These are phyloP conservation scores for Nezara viridula DNA, from an alignment of 2,888 invertebrate species.

Conservation along the genomic window DNA sequence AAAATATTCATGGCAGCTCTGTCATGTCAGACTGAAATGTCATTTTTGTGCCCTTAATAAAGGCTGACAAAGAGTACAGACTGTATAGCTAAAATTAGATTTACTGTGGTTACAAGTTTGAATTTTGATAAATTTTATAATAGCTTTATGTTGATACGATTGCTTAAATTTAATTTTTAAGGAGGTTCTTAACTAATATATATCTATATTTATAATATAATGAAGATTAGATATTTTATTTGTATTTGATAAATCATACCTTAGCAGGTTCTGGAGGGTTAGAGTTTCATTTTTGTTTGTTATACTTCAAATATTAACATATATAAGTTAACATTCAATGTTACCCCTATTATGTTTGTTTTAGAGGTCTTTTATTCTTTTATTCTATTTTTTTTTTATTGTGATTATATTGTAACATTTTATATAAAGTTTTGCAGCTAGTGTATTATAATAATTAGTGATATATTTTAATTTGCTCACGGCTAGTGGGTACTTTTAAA, in stretches of 20 bases:
- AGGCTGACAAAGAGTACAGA: slow-evolving; percentile 60
- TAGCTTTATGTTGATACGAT: slow-evolving; percentile 56
- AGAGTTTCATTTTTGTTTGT: slow-evolving; percentile 3
- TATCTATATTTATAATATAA: slow-evolving; percentile 9
- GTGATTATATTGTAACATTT: neutral
- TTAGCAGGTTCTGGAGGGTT: neutral
- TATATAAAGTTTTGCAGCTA: neutral
- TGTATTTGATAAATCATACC: neutral
- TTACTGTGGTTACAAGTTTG: slow-evolving; percentile 56
- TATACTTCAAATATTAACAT: slow-evolving; percentile 6
- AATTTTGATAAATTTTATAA: slow-evolving; percentile 54
- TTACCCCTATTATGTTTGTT: neutral
- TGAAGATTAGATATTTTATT: slow-evolving; percentile 29
- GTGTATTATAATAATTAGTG: neutral
- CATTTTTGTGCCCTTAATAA: slow-evolving; percentile 59
- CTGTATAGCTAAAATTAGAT: slow-evolving; percentile 58
- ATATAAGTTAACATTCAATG: neutral
- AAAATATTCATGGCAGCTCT: slow-evolving; percentile 38
- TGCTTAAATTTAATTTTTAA: slow-evolving; percentile 47
- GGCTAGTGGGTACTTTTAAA: neutral
- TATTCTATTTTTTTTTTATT: neutral
- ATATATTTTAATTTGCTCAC: neutral
- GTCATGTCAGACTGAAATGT: slow-evolving; percentile 52
- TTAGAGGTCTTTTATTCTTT: neutral
- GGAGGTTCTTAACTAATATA: slow-evolving; percentile 21